phyloP scores from a whole-genome alignment of 2,797 vertebrate species.

The Oceanodroma leucorhoa region DNA sequence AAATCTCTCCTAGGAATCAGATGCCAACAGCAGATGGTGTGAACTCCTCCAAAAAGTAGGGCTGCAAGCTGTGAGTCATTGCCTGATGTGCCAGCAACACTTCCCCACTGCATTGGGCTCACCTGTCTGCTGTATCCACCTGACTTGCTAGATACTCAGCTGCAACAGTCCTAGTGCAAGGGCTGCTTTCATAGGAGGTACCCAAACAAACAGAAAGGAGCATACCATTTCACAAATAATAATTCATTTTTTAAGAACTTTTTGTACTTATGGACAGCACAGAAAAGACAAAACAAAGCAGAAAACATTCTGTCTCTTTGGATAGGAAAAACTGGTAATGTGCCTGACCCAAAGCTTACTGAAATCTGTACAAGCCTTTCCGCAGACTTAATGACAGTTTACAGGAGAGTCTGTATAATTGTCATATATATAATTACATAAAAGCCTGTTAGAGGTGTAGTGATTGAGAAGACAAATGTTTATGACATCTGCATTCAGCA shows the following conservation, averaged over 20 bases:
- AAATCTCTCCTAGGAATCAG: neutral
- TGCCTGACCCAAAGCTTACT: neutral
- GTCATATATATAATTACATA: neutral
- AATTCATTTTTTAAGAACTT: neutral
- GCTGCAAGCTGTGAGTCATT: neutral
- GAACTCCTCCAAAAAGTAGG: neutral
- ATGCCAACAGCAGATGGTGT: neutral
- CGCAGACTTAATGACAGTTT: neutral
- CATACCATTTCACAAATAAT: neutral
- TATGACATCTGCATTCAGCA: neutral
- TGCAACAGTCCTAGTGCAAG: neutral
- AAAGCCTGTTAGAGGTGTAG: neutral
- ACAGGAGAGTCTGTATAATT: neutral
- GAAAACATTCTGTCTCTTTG: neutral
- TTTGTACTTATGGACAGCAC: neutral
- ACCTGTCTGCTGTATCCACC: neutral
- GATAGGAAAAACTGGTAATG: neutral
- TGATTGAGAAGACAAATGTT: neutral
- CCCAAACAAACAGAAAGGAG: neutral
- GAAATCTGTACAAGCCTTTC: neutral
- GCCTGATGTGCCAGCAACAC: neutral
- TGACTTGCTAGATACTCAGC: neutral
- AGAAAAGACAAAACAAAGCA: neutral
- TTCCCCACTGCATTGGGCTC: neutral
- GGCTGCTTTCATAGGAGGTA: neutral